These are phyloP conservation scores for Leistus spinibarbis DNA, from an alignment of 2,888 invertebrate genomes.

Conservation along the genomic window DNA sequence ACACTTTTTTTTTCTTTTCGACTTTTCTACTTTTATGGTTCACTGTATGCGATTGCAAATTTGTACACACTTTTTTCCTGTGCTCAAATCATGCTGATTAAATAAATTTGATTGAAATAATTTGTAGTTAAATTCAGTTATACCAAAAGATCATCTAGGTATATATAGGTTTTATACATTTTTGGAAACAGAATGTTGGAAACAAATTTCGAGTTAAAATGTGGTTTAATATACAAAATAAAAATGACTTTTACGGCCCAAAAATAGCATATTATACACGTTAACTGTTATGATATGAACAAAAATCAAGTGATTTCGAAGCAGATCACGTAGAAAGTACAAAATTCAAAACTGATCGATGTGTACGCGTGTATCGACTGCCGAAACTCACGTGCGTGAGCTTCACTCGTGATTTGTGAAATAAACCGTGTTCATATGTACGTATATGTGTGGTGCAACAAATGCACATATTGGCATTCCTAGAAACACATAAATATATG, in stretches of 20 bases:
- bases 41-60: not conserved
- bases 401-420: conserved; percentile 24
- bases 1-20: not conserved
- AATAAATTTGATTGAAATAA: not conserved
- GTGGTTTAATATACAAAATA: not conserved
- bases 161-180: no score
- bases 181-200: no score
- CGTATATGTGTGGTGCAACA: not conserved
- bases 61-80: no score
- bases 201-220: no score
- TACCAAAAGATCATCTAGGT: no score
- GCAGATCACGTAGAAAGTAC: conserved; percentile 23
- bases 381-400: conserved; percentile 18
- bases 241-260: not conserved
- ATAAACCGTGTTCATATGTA: conserved; percentile 22
- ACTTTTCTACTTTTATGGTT: not conserved
- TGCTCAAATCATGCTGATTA: no score
- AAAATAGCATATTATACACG: not conserved
- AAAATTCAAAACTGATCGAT: conserved; percentile 39
- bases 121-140: no score
- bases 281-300: not conserved
- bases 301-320: conserved; percentile 20
- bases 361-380: conserved; percentile 31
- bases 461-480: not conserved
- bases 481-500: not conserved